Evolutionary conservation across 2,797 vertebrate genomes (phyloP).

Genomic region (Glyptemys insculpta): DNA sequence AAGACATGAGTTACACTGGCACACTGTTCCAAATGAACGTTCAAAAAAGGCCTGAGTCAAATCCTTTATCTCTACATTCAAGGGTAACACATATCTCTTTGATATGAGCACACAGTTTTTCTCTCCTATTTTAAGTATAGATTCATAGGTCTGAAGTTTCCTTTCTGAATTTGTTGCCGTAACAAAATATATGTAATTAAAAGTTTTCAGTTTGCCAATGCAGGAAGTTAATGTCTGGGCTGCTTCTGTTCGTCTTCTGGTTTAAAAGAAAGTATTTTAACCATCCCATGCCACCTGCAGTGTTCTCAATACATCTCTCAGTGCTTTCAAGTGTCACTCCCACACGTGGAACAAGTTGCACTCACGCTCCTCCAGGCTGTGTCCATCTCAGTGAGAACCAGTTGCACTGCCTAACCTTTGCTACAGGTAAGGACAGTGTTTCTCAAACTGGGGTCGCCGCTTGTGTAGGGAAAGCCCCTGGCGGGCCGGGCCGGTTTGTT

Average conservation of each 20-base stretch:
- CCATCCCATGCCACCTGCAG: slow-evolving; percentile 54
- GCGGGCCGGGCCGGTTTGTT: no score
- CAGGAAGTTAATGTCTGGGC: slow-evolving; percentile 67
- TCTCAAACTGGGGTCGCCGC: no score
- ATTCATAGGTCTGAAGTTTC: slow-evolving; percentile 7
- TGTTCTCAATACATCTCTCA: slow-evolving; percentile 47
- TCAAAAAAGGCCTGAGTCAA: background rate
- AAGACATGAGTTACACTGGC: background rate
- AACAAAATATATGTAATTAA: slow-evolving; percentile 63
- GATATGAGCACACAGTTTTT: background rate
- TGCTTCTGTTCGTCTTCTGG: slow-evolving; percentile 56
- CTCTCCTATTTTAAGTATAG: background rate
- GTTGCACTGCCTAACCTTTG: slow-evolving; percentile 40
- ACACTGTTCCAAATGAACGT: background rate
- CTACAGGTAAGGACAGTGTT: slow-evolving; percentile 20
- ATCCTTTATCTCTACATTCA: background rate
- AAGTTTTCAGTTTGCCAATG: slow-evolving; percentile 33
- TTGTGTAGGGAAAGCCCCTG: no score
- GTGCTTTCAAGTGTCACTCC: slow-evolving; percentile 34
- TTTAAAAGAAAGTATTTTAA: slow-evolving; percentile 66
- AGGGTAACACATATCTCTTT: background rate
- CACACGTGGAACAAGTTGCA: slow-evolving; percentile 22
- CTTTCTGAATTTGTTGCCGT: slow-evolving; percentile 34
- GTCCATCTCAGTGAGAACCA: slow-evolving; percentile 11
- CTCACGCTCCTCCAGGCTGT: background rate